phyloP scores from a whole-genome alignment of 2,888 invertebrate species.

The Caenorhabditis sp. region DNA sequence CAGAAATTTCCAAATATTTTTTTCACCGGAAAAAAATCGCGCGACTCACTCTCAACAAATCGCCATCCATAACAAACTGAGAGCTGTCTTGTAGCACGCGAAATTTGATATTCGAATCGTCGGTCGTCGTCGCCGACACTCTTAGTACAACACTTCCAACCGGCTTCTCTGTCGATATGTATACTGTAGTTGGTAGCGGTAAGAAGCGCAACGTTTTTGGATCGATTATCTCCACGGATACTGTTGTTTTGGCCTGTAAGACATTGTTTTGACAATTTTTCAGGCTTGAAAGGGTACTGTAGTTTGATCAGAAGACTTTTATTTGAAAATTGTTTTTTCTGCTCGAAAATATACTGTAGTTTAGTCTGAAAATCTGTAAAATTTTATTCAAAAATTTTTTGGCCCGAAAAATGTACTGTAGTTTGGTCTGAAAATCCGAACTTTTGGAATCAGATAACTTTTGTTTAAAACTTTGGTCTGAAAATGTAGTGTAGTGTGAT shows the following conservation, averaged over 20 bases:
- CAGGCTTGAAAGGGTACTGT: too few species aligned
- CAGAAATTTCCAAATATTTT: too few species aligned
- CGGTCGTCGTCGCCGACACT: conserved; percentile 32
- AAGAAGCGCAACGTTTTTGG: conserved; percentile 54
- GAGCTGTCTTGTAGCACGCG: conserved; percentile 41
- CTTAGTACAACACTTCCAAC: conserved; percentile 59
- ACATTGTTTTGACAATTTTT: background rate
- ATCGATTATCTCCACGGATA: conserved; percentile 40
- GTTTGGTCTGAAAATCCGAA: too few species aligned
- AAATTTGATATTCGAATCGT: conserved; percentile 43
- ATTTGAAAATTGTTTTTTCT: too few species aligned
- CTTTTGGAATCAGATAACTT: too few species aligned
- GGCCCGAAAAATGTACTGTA: too few species aligned
- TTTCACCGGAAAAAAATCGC: too few species aligned
- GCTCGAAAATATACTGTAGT: too few species aligned
- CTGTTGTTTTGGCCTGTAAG: conserved; percentile 5
- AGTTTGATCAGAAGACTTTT: too few species aligned
- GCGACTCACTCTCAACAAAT: conserved; percentile 32
- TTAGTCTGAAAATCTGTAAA: background rate
- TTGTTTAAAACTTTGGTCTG: too few species aligned
- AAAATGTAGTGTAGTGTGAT: too few species aligned
- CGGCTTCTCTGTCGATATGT: conserved; percentile 64
- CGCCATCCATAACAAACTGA: conserved; percentile 52
- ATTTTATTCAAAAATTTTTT: too few species aligned
- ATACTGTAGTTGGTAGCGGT: conserved; percentile 66